Evolutionary conservation across 2,113 vertebrate genomes (phyloP).

Genomic region (Cyphomyrus plagiostoma): DNA sequence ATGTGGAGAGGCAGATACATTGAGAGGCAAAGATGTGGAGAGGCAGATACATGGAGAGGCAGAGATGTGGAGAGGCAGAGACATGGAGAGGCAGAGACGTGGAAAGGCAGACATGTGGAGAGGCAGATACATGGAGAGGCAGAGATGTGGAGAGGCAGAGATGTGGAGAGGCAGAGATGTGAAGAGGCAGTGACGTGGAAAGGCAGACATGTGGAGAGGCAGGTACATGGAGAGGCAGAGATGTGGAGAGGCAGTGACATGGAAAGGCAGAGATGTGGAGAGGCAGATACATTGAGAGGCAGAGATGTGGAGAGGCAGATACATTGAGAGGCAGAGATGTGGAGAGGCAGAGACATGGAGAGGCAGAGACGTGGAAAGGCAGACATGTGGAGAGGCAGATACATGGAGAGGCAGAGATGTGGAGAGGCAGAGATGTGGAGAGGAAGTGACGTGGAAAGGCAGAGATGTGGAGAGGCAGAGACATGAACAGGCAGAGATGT

Average conservation of each 20-base stretch:
- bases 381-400: neutral
- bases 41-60: neutral
- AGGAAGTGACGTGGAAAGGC: neutral
- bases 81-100: neutral
- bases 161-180: neutral
- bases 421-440: neutral
- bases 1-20: neutral
- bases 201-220: neutral
- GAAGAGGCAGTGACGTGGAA: neutral
- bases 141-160: neutral
- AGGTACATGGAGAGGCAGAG: neutral
- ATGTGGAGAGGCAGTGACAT: neutral
- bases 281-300: neutral
- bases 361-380: neutral
- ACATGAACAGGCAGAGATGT: neutral
- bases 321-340: neutral
- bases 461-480: neutral
- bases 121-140: neutral
- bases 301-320: neutral
- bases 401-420: fast-evolving
- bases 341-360: neutral
- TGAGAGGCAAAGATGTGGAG: neutral
- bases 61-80: neutral
- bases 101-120: neutral
- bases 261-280: neutral